Base-by-base conservation (phyloP, 2,888 invertebrate species). In the Scotopteryx bipunctaria region DNA sequence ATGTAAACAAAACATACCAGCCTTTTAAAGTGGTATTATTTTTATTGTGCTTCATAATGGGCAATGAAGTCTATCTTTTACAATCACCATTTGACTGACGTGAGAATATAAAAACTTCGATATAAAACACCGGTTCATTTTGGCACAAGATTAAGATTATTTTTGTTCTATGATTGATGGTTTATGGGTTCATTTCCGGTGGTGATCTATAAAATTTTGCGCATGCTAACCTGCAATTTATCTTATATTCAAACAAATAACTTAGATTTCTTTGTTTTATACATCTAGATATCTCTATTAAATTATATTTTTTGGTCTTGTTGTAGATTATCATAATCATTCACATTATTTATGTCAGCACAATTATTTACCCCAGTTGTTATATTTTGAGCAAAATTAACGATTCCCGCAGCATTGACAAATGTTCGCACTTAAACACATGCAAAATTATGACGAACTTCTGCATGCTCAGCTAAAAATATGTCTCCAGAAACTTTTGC, bases 391-490 rank as follows among this genome's bases (percentile, higher is more conserved):
- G 16, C 23, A 43, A 38, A 53, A 48, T 40, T 29, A 33, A 53
- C 33, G 29, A 33, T 37, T 40, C 11, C 14, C 36, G 23, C 38
- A 40, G 25, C 43, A 21, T 44, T 54, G 43, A 48, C 44, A 44
- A 48, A 52, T 36, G 23, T 16, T 15, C 13, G 48, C 23, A 41
- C 38, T 48, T 48, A 54, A 37, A 27, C 42, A 37, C 27, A 54
- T 48, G 54, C 48, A 54, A 54, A 54, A 44, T 54, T 54, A 54
- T 54, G 54, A 54, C 54, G 49, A 54, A 45, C 47, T 48, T 44
- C 35, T 49, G 44, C 44, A 44, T 48, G 38, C 9, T 15, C 25
- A 23, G 21, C 53, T 54, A 54, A 48, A 54, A 54, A 54, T 54
- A 54, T 41, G 48, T 48, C 35, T 6, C 44, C 19, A 35, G 27